Percentiles rank a stretch among this genome's conserved stretches.
Evolutionary conservation across 2,888 invertebrate species (phyloP).

Genomic region (Dione vanillae): DNA sequence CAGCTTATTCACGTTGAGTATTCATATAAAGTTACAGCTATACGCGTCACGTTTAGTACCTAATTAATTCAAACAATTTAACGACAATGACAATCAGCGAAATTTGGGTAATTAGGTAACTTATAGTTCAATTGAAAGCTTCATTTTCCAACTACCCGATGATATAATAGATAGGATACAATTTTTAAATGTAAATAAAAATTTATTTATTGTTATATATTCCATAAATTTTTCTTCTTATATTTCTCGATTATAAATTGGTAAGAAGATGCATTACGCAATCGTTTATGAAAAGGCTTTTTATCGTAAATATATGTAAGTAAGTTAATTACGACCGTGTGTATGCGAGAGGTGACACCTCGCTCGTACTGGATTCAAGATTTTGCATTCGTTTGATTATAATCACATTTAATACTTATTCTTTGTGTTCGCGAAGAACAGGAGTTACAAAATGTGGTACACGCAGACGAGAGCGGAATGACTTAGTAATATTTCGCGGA

Average conservation of each 20-base stretch:
- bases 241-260: slow-evolving; percentile 81
- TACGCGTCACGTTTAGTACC: slow-evolving; percentile 14
- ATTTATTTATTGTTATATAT: slow-evolving; percentile 84
- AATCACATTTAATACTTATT: slow-evolving; percentile 52
- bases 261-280: slow-evolving; percentile 76
- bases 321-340: slow-evolving; percentile 57
- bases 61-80: background rate
- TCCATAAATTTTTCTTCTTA: slow-evolving; percentile 80
- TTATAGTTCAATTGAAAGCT: slow-evolving; percentile 56
- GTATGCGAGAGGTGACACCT: slow-evolving; percentile 33
- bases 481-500: slow-evolving; percentile 61
- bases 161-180: slow-evolving; percentile 80
- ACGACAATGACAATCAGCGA: slow-evolving; percentile 37
- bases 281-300: slow-evolving; percentile 77
- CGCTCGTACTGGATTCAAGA: slow-evolving; percentile 49
- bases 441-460: slow-evolving; percentile 48
- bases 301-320: slow-evolving; percentile 68
- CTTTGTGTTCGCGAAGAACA: slow-evolving; percentile 56
- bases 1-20: slow-evolving; percentile 24
- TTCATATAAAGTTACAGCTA: background rate
- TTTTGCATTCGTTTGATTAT: slow-evolving; percentile 59
- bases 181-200: slow-evolving; percentile 82
- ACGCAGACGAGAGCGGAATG: slow-evolving; percentile 55
- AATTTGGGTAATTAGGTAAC: slow-evolving; percentile 47
- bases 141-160: slow-evolving; percentile 66